Evolutionary conservation across 2,797 vertebrate genomes (phyloP), one percentile per base, ranked within the genome.

Genomic region (Takifugu rubripes): DNA sequence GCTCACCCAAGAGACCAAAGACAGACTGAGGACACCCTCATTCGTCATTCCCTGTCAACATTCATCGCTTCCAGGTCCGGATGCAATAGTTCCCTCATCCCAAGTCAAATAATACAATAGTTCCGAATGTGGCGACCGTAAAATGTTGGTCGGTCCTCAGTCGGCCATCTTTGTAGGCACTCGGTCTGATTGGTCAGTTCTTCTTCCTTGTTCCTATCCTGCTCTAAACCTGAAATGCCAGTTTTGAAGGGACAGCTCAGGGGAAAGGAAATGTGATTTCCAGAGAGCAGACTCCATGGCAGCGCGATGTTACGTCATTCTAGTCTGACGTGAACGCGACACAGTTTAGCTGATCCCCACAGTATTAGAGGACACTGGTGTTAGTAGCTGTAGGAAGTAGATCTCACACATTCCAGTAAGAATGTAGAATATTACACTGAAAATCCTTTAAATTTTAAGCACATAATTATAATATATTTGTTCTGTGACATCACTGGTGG

Each of bases 351-450:
- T 54, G 12, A 44, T 60, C 67, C 59, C 51, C 46, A 64, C 61
- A 45, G 51, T 66, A 62, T 67, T 60, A 72, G 56, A 69, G 66
- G 54, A 56, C 54, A 48, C 52, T 57, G 12, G 49, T 61, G 44
- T 55, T 53, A 55, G 60, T 49, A 59, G 71, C 66, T 66, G 51
- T 12, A 61, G 64, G 70, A 46, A 14, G 48, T 45, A 53, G 68
- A 75, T 72, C 65, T 78, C 57, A 74, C 67, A 77, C 72, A 79
- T 85, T 85, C 73, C 75, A 78, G 58, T 46, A 47, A 45, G 61
- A 65, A 61, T 0, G 1, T 56, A 66, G 56, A 61, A 12, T 17
- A 65, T 74, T 59, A 56, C n/a, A 56, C 12, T 3, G 11, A 40
- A 40, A 12, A 55, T 44, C 6, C 25, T 45, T 43, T 36, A 11